Base-by-base conservation (phyloP, 2,888 invertebrate species). In the Thereva unica region DNA sequence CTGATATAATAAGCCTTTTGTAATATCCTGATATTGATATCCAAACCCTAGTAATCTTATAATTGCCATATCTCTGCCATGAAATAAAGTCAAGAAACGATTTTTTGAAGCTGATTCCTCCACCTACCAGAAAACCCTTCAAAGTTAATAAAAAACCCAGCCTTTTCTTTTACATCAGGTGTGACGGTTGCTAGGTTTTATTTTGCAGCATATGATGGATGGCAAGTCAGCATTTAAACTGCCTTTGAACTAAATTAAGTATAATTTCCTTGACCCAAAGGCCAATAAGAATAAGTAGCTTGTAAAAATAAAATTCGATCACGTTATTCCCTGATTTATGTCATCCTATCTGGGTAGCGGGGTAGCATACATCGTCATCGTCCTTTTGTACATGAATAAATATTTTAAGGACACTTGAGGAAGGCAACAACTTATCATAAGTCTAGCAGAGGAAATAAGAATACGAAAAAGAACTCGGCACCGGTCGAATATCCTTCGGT, bases 221-320 rank as follows among this genome's bases (percentile, higher is more conserved):
- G 23, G 23, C 23, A 23, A 23, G 23, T 23, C 23, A 23, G 23
- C 23, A 23, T 23, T 23, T 23, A 23, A 23, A 23, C 23, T 23
- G 23, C 23, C 23, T 23, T 23, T 23, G 23, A 23, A 23, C 23
- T 44, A 23, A 10, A 56, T 66, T 61, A 59, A 61, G 68, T 59
- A 65, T 59, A 68, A 68, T 52, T 50, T 61, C 40, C 40, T 10
- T 61, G 61, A 61, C 61, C 61, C 61, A 61, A 61, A 23, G 23
- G 23, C 23, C 23, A 23, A 23, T 66, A 64, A 55, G 44, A 61
- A 34, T 69, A 70, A 70, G 70, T 23, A 70, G 70, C 67, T 70
- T 70, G 57, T 54, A 57, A 68, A 68, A 70, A 70, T 70, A 70
- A 70, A 70, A 70, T 70, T 70, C 68, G 70, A 70, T 70, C 67